These are phyloP conservation scores for Bombyx mandarina DNA, from an alignment of 1,140 invertebrate genomes.

Conservation along the genomic window DNA sequence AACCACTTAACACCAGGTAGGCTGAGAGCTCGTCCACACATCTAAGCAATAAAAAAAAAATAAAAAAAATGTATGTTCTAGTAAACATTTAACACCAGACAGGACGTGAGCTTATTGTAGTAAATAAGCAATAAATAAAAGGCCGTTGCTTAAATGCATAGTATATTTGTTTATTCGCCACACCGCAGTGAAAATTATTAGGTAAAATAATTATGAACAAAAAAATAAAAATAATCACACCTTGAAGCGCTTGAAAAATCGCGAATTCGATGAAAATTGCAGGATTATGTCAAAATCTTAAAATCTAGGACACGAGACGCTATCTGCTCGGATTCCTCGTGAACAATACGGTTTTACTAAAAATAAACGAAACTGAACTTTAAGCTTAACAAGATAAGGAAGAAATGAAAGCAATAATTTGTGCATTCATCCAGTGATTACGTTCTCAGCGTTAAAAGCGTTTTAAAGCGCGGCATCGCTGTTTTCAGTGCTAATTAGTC, in stretches of 20 bases:
- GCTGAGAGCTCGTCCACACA: too few species aligned
- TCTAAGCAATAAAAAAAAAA: too few species aligned
- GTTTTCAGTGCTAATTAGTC: conserved; percentile 63
- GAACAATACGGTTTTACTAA: background rate
- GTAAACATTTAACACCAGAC: too few species aligned
- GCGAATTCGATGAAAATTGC: background rate
- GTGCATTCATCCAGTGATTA: conserved; percentile 8
- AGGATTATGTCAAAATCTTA: conserved; percentile 7
- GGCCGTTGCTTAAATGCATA: too few species aligned
- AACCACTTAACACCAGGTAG: too few species aligned
- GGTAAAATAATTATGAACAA: too few species aligned
- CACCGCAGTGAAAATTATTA: too few species aligned
- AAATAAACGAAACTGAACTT: background rate
- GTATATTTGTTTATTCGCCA: too few species aligned
- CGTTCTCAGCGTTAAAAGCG: conserved; percentile 23
- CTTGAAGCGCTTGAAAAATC: background rate
- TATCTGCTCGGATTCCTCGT: conserved; percentile 1
- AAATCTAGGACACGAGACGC: conserved; percentile 6
- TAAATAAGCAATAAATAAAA: too few species aligned
- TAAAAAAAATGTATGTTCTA: too few species aligned
- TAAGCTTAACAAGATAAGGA: background rate
- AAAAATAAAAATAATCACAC: too few species aligned
- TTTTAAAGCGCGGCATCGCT: conserved; percentile 46
- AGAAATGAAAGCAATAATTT: conserved; percentile 1
- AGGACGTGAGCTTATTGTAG: too few species aligned